A percentile compares a stretch with the other conserved stretches of the same genome.
Conservation (phyloP, 2,113 vertebrate genomes). For the Perognathus longimembris region DNA sequence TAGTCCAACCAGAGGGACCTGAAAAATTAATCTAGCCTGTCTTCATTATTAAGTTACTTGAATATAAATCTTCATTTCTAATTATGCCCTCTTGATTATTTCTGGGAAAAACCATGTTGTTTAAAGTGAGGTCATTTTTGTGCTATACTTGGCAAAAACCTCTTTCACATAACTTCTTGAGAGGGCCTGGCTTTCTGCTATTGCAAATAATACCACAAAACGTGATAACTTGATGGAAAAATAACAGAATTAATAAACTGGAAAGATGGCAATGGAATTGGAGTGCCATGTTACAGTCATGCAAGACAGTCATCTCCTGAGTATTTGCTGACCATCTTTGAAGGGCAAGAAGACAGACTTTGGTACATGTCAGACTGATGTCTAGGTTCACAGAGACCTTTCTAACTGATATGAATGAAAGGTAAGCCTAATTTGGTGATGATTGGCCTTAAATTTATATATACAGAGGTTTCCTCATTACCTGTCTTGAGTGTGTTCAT, state of each 20-base stretch:
- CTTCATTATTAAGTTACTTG: constrained; percentile 27
- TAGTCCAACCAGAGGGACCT: neutral
- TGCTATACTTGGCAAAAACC: constrained; percentile 51
- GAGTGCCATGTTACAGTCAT: neutral
- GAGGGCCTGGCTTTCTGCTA: constrained; percentile 55
- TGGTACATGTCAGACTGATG: neutral
- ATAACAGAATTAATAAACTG: constrained; percentile 48
- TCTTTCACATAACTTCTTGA: constrained; percentile 54
- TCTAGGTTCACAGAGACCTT: neutral
- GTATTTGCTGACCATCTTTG: neutral
- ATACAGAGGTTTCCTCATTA: neutral
- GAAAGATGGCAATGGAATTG: neutral
- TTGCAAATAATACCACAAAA: constrained; percentile 52
- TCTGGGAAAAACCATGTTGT: constrained; percentile 46
- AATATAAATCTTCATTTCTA: neutral
- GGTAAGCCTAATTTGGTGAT: neutral
- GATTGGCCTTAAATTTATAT: neutral
- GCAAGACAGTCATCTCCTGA: neutral
- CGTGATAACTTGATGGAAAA: constrained; percentile 59
- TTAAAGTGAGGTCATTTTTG: constrained; percentile 49
- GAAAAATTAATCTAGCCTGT: neutral
- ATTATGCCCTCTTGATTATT: constrained; percentile 29
- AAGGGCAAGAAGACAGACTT: neutral
- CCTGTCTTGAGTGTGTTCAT: neutral
- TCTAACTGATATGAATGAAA: neutral